phyloP scores from a whole-genome alignment of 2,888 invertebrate species.

The Cheilosia pagana region DNA sequence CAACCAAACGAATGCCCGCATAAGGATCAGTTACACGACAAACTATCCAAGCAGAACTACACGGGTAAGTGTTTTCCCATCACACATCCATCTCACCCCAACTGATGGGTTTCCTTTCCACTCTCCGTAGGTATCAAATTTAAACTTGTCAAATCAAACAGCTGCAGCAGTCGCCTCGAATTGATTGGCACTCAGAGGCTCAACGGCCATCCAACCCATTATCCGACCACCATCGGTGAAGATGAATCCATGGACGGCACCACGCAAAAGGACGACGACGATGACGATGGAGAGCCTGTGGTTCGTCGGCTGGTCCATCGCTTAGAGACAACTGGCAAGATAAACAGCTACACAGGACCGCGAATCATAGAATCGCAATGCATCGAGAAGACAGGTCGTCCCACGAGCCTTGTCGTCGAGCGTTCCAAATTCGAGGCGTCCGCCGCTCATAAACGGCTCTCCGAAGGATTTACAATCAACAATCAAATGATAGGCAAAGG shows the following conservation, averaged over 20 bases:
- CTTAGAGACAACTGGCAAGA: slow-evolving; percentile 80
- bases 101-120: slow-evolving; percentile 18
- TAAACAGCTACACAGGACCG: slow-evolving; percentile 76
- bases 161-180: slow-evolving; percentile 92
- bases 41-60: slow-evolving; percentile 70
- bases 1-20: slow-evolving; percentile 79
- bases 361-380: slow-evolving; percentile 78
- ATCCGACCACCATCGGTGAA: slow-evolving; percentile 65
- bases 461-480: slow-evolving; percentile 82
- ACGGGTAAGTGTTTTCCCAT: slow-evolving; percentile 65
- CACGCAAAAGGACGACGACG: slow-evolving; percentile 26
- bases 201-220: slow-evolving; percentile 35
- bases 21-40: slow-evolving; percentile 73
- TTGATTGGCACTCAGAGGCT: slow-evolving; percentile 87
- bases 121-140: slow-evolving; percentile 87
- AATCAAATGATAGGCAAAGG: slow-evolving; percentile 82
- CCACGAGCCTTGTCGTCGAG: slow-evolving; percentile 54
- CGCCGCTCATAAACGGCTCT: slow-evolving; percentile 41
- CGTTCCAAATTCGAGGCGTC: slow-evolving; percentile 59
- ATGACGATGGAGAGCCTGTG: slow-evolving; percentile 78
- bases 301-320: slow-evolving; percentile 83
- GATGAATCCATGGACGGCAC: slow-evolving; percentile 44
- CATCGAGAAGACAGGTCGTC: slow-evolving; percentile 76
- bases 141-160: slow-evolving; percentile 92
- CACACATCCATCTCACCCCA: slow-evolving; percentile 5